Percentiles rank a stretch among this genome's conserved stretches.
phyloP scores from a whole-genome alignment of 2,888 invertebrate genomes.

The Odontothrips loti region DNA sequence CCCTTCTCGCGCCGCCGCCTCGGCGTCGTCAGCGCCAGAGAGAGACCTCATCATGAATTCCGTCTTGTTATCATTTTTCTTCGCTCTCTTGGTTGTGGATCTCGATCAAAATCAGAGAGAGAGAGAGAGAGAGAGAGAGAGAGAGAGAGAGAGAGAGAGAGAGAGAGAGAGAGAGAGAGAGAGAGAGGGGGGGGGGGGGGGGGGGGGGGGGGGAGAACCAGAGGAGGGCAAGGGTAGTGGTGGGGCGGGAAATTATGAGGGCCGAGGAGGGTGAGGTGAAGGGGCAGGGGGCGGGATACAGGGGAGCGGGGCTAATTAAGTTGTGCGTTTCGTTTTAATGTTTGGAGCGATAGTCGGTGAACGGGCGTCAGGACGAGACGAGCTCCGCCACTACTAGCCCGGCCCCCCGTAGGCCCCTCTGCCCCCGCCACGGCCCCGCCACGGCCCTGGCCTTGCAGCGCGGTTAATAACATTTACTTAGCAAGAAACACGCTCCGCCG shows the following conservation, averaged over 20 bases:
- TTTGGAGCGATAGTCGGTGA: slow-evolving; percentile 17
- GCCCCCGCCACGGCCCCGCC: background rate
- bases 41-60: slow-evolving; percentile 8
- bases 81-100: background rate
- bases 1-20: background rate
- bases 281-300: background rate
- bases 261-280: background rate
- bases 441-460: background rate
- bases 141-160: background rate
- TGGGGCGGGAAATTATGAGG: background rate
- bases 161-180: background rate
- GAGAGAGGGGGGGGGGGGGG: background rate
- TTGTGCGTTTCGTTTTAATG: slow-evolving; percentile 19
- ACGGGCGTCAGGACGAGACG: background rate
- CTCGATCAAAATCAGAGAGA: slow-evolving; percentile 23
- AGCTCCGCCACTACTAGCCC: background rate
- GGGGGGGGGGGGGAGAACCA: background rate
- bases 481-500: slow-evolving; percentile 14
- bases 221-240: background rate
- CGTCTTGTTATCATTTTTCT: slow-evolving; percentile 25
- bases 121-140: background rate
- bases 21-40: background rate
- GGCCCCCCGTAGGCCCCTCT: background rate
- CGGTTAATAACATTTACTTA: slow-evolving; percentile 22
- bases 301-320: background rate